These are phyloP conservation scores for Emys orbicularis DNA, from an alignment of 2,797 vertebrate genomes.

Conservation along the genomic window DNA sequence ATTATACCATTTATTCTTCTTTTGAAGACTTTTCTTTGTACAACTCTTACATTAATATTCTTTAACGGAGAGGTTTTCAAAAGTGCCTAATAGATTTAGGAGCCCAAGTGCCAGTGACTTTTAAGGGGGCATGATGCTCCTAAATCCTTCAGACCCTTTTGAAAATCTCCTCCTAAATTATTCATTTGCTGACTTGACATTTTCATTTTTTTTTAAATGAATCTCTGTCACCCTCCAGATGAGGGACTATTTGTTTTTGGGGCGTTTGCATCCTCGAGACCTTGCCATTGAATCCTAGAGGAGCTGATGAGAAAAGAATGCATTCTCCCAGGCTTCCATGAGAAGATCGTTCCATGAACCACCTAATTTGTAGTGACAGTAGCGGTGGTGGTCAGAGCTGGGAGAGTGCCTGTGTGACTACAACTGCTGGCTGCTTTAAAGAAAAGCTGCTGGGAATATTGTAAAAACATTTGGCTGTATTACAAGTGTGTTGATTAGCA, in stretches of 20 bases:
- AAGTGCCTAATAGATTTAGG: not conserved
- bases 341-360: not conserved
- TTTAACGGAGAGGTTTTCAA: slow-evolving; percentile 14
- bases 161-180: slow-evolving; percentile 35
- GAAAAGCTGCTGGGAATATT: not conserved
- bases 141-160: not conserved
- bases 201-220: slow-evolving; percentile 5
- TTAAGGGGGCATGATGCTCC: not conserved
- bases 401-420: not conserved
- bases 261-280: not conserved
- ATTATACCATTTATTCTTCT: slow-evolving; percentile 37
- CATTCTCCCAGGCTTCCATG: accelerated
- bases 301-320: not conserved
- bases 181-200: not conserved
- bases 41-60: slow-evolving; percentile 42
- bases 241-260: not conserved
- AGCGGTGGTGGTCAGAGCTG: not conserved
- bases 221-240: accelerated
- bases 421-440: not conserved
- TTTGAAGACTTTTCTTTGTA: slow-evolving; percentile 37
- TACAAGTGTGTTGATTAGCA: not conserved
- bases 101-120: slow-evolving; percentile 48
- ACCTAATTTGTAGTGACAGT: not conserved
- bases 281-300: accelerated
- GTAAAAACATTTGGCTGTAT: not conserved